phyloP scores from a whole-genome alignment of 2,888 invertebrate species.

The Syritta pipiens region DNA sequence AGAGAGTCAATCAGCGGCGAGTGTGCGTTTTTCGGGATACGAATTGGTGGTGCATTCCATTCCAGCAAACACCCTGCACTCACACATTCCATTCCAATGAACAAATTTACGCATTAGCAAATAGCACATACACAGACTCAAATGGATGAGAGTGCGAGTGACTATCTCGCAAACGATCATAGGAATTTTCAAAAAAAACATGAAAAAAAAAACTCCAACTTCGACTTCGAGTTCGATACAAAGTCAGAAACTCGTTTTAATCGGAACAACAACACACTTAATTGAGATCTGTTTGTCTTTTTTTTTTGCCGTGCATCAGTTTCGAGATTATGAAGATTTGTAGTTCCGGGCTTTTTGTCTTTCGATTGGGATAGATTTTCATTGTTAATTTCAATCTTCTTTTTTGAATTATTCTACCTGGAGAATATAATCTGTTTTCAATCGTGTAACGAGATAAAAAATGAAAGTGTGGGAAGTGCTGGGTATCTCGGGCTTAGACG shows the following conservation, averaged over 20 bases:
- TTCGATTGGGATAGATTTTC: too few relatives aligned
- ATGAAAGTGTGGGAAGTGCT: slow-evolving; percentile 57
- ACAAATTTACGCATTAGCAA: slow-evolving; percentile 49
- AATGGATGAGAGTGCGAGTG: background rate
- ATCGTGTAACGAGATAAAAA: slow-evolving; percentile 19
- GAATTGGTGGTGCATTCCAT: slow-evolving; percentile 19
- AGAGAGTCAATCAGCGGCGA: too few relatives aligned
- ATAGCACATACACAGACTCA: slow-evolving; percentile 29
- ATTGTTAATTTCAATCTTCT: too few relatives aligned
- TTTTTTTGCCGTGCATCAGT: too few relatives aligned
- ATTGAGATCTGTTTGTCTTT: too few relatives aligned
- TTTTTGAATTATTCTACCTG: too few relatives aligned
- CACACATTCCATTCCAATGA: slow-evolving; percentile 48
- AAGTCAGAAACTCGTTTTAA: slow-evolving; percentile 60
- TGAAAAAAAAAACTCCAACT: slow-evolving; percentile 18
- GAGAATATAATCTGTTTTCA: background rate
- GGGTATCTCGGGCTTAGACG: too few relatives aligned
- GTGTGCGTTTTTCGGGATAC: too few relatives aligned
- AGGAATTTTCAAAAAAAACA: slow-evolving; percentile 53
- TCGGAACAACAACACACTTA: slow-evolving; percentile 7
- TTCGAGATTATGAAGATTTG: background rate
- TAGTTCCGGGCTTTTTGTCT: background rate
- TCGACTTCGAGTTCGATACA: slow-evolving; percentile 38
- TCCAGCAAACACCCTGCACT: slow-evolving; percentile 13
- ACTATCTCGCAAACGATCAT: slow-evolving; percentile 37